Evolutionary conservation across 92 coral and sea anemone genomes (phyloP).

Genomic region (Muricea muricata): DNA sequence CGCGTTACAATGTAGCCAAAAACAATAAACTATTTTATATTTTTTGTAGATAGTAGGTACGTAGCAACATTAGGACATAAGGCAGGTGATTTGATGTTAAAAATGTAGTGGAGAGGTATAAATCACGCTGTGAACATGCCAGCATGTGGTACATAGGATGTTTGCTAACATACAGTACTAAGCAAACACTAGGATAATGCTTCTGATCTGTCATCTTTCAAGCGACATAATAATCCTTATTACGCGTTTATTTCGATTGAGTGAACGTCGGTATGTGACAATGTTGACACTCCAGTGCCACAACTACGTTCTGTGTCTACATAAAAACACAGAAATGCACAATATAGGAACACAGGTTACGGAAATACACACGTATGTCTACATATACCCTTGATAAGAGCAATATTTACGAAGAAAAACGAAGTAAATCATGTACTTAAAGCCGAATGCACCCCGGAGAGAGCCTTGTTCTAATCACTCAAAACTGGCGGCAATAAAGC

Average conservation of each 20-base stretch:
- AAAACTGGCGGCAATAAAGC: constrained; percentile 25
- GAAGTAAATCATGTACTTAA: neutral
- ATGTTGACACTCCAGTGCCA: neutral
- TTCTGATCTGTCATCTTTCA: constrained; percentile 53
- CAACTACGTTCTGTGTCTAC: neutral
- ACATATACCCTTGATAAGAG: neutral
- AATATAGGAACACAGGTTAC: too few relatives aligned
- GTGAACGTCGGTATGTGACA: constrained; percentile 37
- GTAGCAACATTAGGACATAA: neutral
- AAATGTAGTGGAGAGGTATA: neutral
- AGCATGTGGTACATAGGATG: constrained; percentile 39
- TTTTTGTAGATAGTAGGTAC: neutral
- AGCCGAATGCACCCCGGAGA: constrained; percentile 38
- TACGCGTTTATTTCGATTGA: constrained; percentile 49
- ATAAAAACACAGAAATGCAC: neutral
- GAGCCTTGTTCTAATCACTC: constrained; percentile 49
- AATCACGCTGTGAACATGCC: constrained; percentile 1
- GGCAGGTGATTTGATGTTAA: neutral
- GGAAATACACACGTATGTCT: neutral
- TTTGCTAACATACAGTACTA: constrained; percentile 48
- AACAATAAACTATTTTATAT: neutral
- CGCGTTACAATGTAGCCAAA: neutral
- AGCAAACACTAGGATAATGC: constrained; percentile 54
- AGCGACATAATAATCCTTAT: constrained; percentile 40
- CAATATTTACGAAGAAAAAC: constrained; percentile 5